Evolutionary conservation across 2,113 vertebrate species (phyloP).

Genomic region (Anser cygnoides): DNA sequence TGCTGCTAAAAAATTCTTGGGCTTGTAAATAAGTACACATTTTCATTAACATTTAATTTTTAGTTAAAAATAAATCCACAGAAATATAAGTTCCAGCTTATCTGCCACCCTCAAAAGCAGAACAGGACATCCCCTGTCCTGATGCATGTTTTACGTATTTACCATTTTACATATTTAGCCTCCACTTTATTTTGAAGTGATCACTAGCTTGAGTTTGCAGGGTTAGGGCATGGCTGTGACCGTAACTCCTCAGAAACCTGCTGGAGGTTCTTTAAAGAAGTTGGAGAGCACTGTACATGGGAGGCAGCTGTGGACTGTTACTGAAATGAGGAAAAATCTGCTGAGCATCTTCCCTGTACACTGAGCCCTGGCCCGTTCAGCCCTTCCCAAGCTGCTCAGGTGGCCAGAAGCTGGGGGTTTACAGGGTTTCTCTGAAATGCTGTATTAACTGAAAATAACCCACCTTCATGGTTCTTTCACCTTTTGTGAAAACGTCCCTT

Average conservation of each 20-base stretch:
- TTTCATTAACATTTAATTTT: neutral
- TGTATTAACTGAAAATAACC: neutral
- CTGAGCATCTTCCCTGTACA: accelerated
- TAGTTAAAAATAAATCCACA: neutral
- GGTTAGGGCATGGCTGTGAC: neutral
- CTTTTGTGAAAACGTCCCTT: neutral
- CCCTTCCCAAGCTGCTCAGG: neutral
- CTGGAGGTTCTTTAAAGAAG: neutral
- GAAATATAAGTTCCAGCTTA: neutral
- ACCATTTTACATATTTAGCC: neutral
- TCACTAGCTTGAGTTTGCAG: neutral
- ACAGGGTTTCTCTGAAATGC: neutral
- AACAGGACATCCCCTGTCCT: neutral
- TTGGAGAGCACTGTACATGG: accelerated
- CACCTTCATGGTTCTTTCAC: neutral
- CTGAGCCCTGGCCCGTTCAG: neutral
- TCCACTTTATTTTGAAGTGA: neutral
- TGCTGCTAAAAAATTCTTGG: neutral
- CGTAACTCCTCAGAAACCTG: neutral
- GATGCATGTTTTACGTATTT: neutral
- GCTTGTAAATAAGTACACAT: neutral
- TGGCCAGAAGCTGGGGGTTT: neutral
- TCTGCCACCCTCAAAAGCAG: neutral
- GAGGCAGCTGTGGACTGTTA: neutral
- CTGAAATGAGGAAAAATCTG: neutral